These are phyloP conservation scores for Cnemophilus loriae DNA, from an alignment of 2,113 vertebrate genomes.

Conservation along the genomic window DNA sequence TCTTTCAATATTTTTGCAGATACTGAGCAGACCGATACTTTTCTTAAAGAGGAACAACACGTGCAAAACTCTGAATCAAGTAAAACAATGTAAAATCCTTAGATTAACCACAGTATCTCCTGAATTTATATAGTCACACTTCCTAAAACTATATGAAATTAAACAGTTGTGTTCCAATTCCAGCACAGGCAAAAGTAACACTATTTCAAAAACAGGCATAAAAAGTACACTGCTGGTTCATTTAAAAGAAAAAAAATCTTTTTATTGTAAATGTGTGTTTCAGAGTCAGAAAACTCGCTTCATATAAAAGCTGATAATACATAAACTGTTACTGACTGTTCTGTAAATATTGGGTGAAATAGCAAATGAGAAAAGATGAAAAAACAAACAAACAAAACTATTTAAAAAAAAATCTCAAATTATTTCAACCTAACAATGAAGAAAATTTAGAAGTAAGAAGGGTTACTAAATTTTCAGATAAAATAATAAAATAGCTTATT, in stretches of 20 bases:
- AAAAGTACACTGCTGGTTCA: not conserved
- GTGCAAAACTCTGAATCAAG: not conserved
- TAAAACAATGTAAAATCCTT: not conserved
- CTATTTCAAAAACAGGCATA: not conserved
- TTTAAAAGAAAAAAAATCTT: not conserved
- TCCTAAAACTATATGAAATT: not conserved
- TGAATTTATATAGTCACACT: not conserved
- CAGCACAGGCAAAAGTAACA: not conserved
- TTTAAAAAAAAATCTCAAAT: not conserved
- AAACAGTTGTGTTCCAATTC: not conserved
- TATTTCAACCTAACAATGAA: not conserved
- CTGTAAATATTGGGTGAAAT: not conserved
- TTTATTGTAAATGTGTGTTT: not conserved
- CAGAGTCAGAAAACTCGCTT: not conserved
- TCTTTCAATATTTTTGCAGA: not conserved
- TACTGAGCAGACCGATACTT: not conserved
- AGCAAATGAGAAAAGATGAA: not conserved
- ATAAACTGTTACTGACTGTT: not conserved
- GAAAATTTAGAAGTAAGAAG: not conserved
- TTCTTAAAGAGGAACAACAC: not conserved
- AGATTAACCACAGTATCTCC: not conserved
- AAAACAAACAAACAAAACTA: not conserved
- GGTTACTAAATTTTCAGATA: not conserved
- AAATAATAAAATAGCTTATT: not conserved
- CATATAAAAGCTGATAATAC: not conserved